phyloP scores from a whole-genome alignment of 64 coral and sea anemone genomes.

The Montipora foliosa region DNA sequence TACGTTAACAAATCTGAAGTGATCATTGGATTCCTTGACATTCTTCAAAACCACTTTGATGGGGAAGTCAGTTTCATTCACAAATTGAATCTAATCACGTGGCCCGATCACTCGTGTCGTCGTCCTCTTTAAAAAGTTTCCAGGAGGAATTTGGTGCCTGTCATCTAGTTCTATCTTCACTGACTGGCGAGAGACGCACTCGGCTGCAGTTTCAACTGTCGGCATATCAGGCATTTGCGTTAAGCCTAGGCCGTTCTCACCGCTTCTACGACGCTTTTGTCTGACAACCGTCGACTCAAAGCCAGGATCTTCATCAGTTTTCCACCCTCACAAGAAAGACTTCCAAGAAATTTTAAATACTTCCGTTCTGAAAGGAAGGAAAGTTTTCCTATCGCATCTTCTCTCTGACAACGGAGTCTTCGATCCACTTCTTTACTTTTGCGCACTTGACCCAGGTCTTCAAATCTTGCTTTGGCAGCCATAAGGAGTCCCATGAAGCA shows the following conservation, averaged over 20 bases:
- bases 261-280: conserved; percentile 1
- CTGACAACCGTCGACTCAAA: background rate
- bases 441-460: background rate
- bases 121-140: background rate
- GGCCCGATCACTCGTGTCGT: background rate
- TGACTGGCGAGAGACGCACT: background rate
- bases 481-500: conserved; percentile 55
- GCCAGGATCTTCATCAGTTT: conserved; percentile 53
- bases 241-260: background rate
- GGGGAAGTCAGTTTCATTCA: conserved; percentile 26
- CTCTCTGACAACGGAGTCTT: background rate
- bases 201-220: conserved; percentile 19
- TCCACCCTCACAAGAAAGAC: conserved; percentile 8
- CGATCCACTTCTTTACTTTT: background rate
- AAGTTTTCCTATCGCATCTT: conserved; percentile 3
- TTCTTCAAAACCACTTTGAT: conserved; percentile 30
- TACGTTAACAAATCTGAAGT: background rate
- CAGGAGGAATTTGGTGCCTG: background rate
- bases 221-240: background rate
- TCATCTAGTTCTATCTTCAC: background rate
- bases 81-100: conserved; percentile 3
- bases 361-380: conserved; percentile 19
- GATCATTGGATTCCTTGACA: background rate
- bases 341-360: conserved; percentile 49
- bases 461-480: conserved; percentile 12